Evolutionary conservation across 2,797 vertebrate species (phyloP), one percentile per base, ranked within the genome.

Genomic region (Linurgus olivaceus): DNA sequence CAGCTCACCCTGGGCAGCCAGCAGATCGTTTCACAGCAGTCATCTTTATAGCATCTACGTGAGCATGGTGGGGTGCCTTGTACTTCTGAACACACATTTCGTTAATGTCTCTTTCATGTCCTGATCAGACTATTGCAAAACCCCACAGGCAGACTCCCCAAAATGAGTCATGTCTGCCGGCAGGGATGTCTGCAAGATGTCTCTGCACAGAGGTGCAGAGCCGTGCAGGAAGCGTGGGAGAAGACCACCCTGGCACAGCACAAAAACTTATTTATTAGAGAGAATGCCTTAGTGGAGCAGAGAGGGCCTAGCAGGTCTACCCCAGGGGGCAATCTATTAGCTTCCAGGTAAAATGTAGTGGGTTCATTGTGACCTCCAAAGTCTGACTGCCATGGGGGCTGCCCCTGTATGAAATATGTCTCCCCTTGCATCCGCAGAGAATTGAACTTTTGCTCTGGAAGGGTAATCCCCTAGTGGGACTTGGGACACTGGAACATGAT

Each of bases 121-220:
- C 88, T 86, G 54, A 62, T 86, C 92, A 86, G 92, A 71, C 88
- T 90, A 13, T 92, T 95, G 88, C 90, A 92, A 95, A 93, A 88
- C 47, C 9, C 31, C 2, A 0, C 12, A 51, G 0, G 0, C 82
- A 83, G 75, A 63, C 82, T 94, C 73, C 73, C 73, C 70, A 42
- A 24, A 92, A 74, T 95, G 95, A 96, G 72, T 95, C 95, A 95
- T 13, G 88, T 86, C 92, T 94, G 88, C 82, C 3, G 0, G 75
- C 65, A n/a, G 51, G 61, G 73, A 57, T 90, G 57, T 77, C 93
- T 95, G 93, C 86, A 83, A 73, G 65, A 71, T 8, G 21, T 61
- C 58, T 84, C 42, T 78, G 51, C 54, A 23, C 24, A 50, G 79
- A 57, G 68, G 63, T 37, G 55, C 3, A 1, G 70, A 75, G 85